Evolutionary conservation across 2,888 invertebrate genomes (phyloP), one percentile per base, ranked within the genome.

Genomic region (Eulithis testata): DNA sequence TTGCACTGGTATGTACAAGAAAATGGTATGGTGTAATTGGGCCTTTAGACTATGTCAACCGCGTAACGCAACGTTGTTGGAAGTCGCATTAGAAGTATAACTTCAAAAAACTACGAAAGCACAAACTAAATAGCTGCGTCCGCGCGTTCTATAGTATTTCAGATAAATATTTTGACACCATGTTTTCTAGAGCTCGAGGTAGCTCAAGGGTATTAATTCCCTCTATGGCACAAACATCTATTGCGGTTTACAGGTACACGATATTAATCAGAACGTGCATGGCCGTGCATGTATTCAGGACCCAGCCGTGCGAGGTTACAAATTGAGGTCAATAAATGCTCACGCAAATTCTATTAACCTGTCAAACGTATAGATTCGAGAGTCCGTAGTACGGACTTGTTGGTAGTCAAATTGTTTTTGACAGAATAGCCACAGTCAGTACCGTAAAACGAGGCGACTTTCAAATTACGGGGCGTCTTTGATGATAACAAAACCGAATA

Each of bases 201-300:
- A 47, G 14, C 36, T 55, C 44, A 56, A 43, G 14, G 44, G 51
- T 52, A 63, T 52, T 51, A 58, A 63, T 63, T 37, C 31, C 27
- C 43, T 45, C 36, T 44, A 37, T 40, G 45, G 47, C 63, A 49
- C 54, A 52, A 62, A 56, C 54, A 62, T 63, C 61, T 12, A 37
- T 47, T 61, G 54, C 49, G 61, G 61, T 54, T 61, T 36, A n/a
- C 21, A 49, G 54, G 54, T 58, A 58, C 58, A 63, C 62, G 51
- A 45, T 44, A 63, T 63, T 63, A 57, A 56, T 63, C 51, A 57
- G 62, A 37, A 52, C 44, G 51, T 45, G 51, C 36, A 53, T 45
- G 14, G 51, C 36, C 47, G 14, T 40, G 11, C 21, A 52, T 36
- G 52, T 52, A 54, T 43, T 40, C 14, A 36, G n/a, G 51, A n/a